Evolutionary conservation across 2,113 vertebrate species (phyloP), one percentile per base, ranked within the genome.

Genomic region (Neolamprologus sp.): DNA sequence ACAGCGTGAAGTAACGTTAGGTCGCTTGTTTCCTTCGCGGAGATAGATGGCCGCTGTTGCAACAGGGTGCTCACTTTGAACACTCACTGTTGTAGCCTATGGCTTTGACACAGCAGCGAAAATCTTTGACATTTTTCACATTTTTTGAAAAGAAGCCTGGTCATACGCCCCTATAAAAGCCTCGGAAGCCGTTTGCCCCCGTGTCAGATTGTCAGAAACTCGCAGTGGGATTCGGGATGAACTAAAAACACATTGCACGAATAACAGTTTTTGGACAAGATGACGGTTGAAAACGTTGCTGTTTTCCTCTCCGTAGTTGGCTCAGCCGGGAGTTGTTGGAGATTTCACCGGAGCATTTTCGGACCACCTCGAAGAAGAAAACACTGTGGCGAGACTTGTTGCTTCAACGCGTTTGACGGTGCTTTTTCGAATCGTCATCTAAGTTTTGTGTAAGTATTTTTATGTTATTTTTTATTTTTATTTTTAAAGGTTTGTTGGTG

Each of bases 261-360:
- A 86, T 87, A 88, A 87, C 87, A 63, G 28, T 84, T 93, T 93
- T 94, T 80, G 91, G 95, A 94, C 94, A 95, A 97, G 96, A 98
- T 98, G 98, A 97, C 96, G 97, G 96, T 90, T 96, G 92, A 95
- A 97, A 96, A 95, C 97, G 96, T 94, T 95, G 90, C 95, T 96
- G 94, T 97, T 96, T 94, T 95, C 95, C 97, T 97, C 96, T 96
- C 96, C 96, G 94, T 96, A 97, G 97, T 97, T 95, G 97, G 94
- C 89, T 97, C 97, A 80, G 96, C 96, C 97, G 96, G 94, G 95
- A 97, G 94, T 97, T 97, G 96, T 96, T 97, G 97, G 97, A 96
- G 97, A 95, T 98, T 97, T 96, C 97, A 95, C 96, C 96, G 97
- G 97, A 98, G 97, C 96, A 95, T 98, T 98, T 97, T 97, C 96